These are phyloP conservation scores for Ridgeia piscesae DNA, from an alignment of 1,140 invertebrate species.

Conservation along the genomic window DNA sequence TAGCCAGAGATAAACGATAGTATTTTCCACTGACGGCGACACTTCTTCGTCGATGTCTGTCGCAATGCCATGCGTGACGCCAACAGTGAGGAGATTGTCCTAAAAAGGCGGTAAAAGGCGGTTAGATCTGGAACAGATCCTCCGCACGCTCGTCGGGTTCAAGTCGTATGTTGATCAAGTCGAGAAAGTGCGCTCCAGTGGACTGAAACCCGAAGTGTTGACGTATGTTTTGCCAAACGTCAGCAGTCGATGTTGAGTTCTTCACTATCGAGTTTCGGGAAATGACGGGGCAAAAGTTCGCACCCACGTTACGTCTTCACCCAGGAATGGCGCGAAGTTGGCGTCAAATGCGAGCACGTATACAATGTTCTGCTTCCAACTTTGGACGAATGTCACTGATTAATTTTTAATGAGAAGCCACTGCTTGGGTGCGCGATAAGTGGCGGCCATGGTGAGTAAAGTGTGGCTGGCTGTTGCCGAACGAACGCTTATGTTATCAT, in stretches of 20 bases:
- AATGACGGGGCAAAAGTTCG: slow-evolving; percentile 35
- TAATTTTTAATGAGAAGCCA: neutral
- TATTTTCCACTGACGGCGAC: no score
- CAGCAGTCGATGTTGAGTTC: slow-evolving; percentile 29
- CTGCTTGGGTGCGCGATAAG: neutral
- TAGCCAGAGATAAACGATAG: no score
- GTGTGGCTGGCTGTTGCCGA: neutral
- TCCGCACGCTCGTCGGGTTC: slow-evolving; percentile 30
- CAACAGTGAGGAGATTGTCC: slow-evolving; percentile 30
- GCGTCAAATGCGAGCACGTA: no score
- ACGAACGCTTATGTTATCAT: neutral
- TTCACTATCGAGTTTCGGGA: slow-evolving; percentile 28
- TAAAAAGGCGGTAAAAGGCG: slow-evolving; percentile 31
- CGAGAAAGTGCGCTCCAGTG: slow-evolving; percentile 34
- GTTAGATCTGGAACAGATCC: slow-evolving; percentile 36
- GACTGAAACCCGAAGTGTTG: slow-evolving; percentile 35
- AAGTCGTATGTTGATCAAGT: slow-evolving; percentile 30
- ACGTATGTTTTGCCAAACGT: slow-evolving; percentile 33
- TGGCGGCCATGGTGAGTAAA: neutral
- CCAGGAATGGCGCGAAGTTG: neutral
- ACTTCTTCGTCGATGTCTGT: no score
- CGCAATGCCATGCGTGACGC: neutral
- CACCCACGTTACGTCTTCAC: neutral
- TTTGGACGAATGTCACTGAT: neutral
- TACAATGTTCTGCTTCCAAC: neutral